Evolutionary conservation across 2,888 invertebrate genomes (phyloP).

Genomic region (Allacma fusca): DNA sequence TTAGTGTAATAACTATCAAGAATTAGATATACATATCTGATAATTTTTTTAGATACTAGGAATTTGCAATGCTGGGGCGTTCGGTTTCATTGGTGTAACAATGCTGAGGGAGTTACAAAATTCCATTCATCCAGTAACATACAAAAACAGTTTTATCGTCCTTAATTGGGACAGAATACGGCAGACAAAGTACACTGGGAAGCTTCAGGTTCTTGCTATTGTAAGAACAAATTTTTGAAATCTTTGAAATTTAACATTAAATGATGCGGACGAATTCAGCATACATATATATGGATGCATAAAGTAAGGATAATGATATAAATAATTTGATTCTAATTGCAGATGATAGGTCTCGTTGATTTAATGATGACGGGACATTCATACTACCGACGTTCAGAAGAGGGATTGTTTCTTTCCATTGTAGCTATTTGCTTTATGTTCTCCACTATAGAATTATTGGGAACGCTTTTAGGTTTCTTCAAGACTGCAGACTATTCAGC

Average conservation of each 20-base stretch:
- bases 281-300: too few species aligned
- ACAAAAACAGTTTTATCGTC: slow-evolving; percentile 11
- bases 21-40: too few species aligned
- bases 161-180: slow-evolving; percentile 34
- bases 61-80: slow-evolving; percentile 11
- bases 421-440: slow-evolving; percentile 32
- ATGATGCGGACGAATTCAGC: too few species aligned
- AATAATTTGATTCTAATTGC: neutral
- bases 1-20: too few species aligned
- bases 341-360: slow-evolving; percentile 57
- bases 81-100: slow-evolving; percentile 9
- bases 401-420: slow-evolving; percentile 31
- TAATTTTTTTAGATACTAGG: slow-evolving; percentile 23
- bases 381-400: slow-evolving; percentile 38
- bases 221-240: slow-evolving; percentile 17
- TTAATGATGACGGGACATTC: slow-evolving; percentile 54
- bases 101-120: slow-evolving; percentile 39
- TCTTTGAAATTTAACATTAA: neutral
- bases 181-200: slow-evolving; percentile 24
- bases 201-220: slow-evolving; percentile 31
- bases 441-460: slow-evolving; percentile 29
- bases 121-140: slow-evolving; percentile 35
- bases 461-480: slow-evolving; percentile 26
- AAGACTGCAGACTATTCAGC: slow-evolving; percentile 22
- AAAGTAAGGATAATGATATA: slow-evolving; percentile 4